Evolutionary conservation across 2,113 vertebrate species (phyloP).

Genomic region (Channa maculata): DNA sequence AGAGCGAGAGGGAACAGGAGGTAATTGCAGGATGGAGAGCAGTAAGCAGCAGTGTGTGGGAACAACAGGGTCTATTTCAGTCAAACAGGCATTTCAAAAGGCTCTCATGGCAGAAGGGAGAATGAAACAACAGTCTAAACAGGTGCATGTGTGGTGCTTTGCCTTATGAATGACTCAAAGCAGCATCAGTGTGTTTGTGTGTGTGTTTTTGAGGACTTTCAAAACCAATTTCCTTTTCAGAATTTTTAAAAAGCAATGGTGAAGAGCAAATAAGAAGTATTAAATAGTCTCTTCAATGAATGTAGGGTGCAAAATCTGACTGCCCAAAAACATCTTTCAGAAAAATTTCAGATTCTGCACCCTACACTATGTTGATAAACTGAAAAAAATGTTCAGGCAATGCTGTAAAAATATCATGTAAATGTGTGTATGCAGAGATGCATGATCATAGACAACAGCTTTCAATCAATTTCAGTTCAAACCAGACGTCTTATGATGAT

Average conservation of each 20-base stretch:
- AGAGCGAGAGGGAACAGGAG: constrained; percentile 40
- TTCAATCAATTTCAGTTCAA: neutral
- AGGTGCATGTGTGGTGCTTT: constrained; percentile 64
- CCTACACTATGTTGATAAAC: neutral
- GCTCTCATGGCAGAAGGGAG: constrained; percentile 74
- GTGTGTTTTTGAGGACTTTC: constrained; percentile 37
- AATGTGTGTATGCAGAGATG: neutral
- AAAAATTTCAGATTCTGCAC: constrained; percentile 33
- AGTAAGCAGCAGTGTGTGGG: constrained; percentile 64
- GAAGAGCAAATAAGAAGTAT: constrained; percentile 31
- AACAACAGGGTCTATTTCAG: constrained; percentile 81
- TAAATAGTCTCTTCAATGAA: constrained; percentile 37
- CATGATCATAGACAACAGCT: neutral
- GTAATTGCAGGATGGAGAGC: constrained; percentile 69
- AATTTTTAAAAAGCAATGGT: constrained; percentile 41
- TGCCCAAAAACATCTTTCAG: constrained; percentile 3
- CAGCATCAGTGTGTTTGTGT: constrained; percentile 37
- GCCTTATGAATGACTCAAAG: constrained; percentile 73
- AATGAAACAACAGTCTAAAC: constrained; percentile 74
- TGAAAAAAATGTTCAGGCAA: constrained; percentile 19
- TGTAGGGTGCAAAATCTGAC: constrained; percentile 5
- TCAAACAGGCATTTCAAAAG: constrained; percentile 75
- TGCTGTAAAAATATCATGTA: constrained; percentile 36
- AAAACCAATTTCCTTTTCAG: constrained; percentile 57
- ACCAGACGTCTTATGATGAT: neutral